phyloP scores from a whole-genome alignment of 2,888 invertebrate species.

The Chrysolina oricalcia region DNA sequence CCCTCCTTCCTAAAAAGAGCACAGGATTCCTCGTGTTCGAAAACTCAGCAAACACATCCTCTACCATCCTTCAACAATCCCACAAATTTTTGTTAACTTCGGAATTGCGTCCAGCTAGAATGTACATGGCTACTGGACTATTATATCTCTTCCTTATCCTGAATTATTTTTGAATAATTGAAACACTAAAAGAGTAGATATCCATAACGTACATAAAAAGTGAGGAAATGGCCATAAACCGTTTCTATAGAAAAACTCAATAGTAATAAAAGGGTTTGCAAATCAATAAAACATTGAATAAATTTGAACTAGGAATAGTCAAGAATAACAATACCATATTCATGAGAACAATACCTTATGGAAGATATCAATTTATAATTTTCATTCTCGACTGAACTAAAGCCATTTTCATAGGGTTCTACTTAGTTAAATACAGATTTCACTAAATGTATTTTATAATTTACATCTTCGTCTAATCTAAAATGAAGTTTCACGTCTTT shows the following conservation, averaged over 20 bases:
- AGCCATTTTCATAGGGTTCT: constrained; percentile 16
- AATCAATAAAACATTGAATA: neutral
- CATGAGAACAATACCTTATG: neutral
- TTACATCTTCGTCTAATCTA: constrained; percentile 23
- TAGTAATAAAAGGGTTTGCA: neutral
- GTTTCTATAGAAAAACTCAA: neutral
- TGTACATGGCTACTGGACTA: too few relatives aligned
- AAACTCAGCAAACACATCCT: too few relatives aligned
- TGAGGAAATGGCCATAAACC: neutral
- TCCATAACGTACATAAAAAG: too few relatives aligned
- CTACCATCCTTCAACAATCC: too few relatives aligned
- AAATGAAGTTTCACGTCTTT: constrained; percentile 33
- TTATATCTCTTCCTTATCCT: too few relatives aligned
- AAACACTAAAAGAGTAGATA: too few relatives aligned
- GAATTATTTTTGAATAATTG: too few relatives aligned
- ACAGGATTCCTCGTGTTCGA: too few relatives aligned
- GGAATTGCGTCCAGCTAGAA: too few relatives aligned
- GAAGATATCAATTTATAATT: neutral
- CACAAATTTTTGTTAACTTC: too few relatives aligned
- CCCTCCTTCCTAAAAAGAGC: too few relatives aligned
- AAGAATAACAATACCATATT: neutral
- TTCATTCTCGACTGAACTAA: neutral
- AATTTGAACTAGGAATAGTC: neutral
- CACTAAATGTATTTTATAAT: constrained; percentile 32
- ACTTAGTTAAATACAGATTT: constrained; percentile 23